phyloP scores from a whole-genome alignment of 2,113 vertebrate species.

The Steatornis caripensis region DNA sequence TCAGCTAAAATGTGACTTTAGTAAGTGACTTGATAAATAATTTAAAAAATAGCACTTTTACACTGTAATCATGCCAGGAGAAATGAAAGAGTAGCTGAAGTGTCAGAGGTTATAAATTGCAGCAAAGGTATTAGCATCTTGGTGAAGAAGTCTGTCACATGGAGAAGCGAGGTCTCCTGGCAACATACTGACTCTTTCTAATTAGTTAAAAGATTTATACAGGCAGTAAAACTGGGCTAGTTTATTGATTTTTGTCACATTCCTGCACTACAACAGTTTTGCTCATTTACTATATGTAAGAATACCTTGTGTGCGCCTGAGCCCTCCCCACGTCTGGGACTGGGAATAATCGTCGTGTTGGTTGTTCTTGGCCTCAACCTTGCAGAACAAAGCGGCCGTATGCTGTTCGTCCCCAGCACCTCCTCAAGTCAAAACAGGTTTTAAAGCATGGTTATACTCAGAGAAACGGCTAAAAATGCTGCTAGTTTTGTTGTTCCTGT shows the following conservation, averaged over 20 bases:
- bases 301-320: background rate
- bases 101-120: slow-evolving; percentile 49
- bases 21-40: slow-evolving; percentile 52
- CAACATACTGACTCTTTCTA: background rate
- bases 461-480: background rate
- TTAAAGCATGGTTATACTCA: background rate
- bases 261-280: background rate
- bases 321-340: background rate
- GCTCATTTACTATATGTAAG: background rate
- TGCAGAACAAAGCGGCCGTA: accelerated
- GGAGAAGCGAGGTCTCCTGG: background rate
- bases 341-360: accelerated
- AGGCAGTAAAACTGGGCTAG: slow-evolving; percentile 16
- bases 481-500: background rate
- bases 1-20: slow-evolving; percentile 52
- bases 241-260: slow-evolving; percentile 9
- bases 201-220: slow-evolving; percentile 43
- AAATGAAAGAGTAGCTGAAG: slow-evolving; percentile 38
- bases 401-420: accelerated
- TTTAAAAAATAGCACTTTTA: slow-evolving; percentile 40
- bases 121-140: slow-evolving; percentile 20
- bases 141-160: background rate
- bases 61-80: slow-evolving; percentile 23
- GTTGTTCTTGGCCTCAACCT: background rate
- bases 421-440: background rate